These are phyloP conservation scores for Lithophane socia DNA, from an alignment of 2,888 invertebrate genomes.

Conservation along the genomic window DNA sequence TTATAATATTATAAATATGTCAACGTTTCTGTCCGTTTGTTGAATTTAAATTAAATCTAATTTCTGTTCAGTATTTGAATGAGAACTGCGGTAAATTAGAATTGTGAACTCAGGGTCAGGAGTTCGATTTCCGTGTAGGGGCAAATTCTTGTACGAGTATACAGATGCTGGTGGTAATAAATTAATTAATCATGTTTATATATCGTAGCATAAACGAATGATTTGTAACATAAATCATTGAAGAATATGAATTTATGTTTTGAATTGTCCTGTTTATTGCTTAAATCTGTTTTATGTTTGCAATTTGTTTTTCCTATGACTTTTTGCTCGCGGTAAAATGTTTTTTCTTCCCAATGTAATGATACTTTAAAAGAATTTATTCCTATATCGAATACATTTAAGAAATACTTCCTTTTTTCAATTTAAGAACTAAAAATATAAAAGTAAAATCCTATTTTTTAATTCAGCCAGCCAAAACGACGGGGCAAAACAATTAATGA, in stretches of 20 bases:
- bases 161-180: conserved; percentile 26
- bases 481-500: background rate
- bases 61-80: conserved; percentile 42
- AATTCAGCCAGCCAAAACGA: background rate
- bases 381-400: background rate
- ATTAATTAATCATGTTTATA: conserved; percentile 42
- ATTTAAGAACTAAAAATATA: background rate
- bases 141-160: conserved; percentile 20
- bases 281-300: background rate
- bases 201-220: background rate
- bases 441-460: background rate
- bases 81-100: conserved; percentile 32
- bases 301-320: background rate
- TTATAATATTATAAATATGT: conserved; percentile 50
- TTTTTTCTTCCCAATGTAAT: too few relatives aligned
- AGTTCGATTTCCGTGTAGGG: conserved; percentile 40
- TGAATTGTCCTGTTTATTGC: background rate
- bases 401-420: too few relatives aligned
- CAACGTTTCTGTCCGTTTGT: conserved; percentile 26
- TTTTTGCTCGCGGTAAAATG: too few relatives aligned
- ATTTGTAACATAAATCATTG: background rate
- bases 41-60: conserved; percentile 52
- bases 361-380: background rate
- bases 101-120: conserved; percentile 28
- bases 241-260: background rate